Percentiles rank a stretch among this genome's conserved stretches.
Conservation (phyloP, 2,888 invertebrate species). For the Blera fallax region DNA sequence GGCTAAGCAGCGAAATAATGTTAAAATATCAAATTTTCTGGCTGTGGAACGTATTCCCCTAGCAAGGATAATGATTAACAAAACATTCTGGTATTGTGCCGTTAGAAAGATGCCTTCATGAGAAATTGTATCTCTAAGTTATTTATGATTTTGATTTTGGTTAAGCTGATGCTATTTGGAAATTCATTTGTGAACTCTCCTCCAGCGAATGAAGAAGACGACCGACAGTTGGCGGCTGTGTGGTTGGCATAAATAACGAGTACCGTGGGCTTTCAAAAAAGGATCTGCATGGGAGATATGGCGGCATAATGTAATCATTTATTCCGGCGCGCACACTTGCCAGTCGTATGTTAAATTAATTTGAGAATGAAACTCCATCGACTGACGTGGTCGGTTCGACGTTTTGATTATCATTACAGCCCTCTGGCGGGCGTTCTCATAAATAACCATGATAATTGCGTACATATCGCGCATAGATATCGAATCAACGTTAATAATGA, state of each 20-base stretch:
- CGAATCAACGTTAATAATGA: constrained; percentile 36
- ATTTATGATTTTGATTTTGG: constrained; percentile 25
- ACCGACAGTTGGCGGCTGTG: constrained; percentile 1
- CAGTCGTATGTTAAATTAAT: neutral
- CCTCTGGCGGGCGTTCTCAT: constrained; percentile 1
- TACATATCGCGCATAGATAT: constrained; percentile 14
- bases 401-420: constrained; percentile 7
- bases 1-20: neutral
- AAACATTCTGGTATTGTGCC: neutral
- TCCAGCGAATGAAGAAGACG: neutral
- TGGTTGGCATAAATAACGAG: constrained; percentile 31
- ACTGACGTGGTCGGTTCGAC: neutral
- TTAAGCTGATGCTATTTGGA: neutral
- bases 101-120: neutral
- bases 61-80: neutral
- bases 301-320: constrained; percentile 13
- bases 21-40: neutral
- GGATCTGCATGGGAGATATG: neutral
- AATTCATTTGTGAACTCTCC: constrained; percentile 9
- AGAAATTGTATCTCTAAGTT: neutral
- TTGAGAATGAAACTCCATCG: neutral
- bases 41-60: neutral
- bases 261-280: neutral
- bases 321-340: neutral
- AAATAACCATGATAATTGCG: constrained; percentile 43